Evolutionary conservation across 2,797 vertebrate genomes (phyloP), one percentile per base, ranked within the genome.

Genomic region (Champsocephalus esox): DNA sequence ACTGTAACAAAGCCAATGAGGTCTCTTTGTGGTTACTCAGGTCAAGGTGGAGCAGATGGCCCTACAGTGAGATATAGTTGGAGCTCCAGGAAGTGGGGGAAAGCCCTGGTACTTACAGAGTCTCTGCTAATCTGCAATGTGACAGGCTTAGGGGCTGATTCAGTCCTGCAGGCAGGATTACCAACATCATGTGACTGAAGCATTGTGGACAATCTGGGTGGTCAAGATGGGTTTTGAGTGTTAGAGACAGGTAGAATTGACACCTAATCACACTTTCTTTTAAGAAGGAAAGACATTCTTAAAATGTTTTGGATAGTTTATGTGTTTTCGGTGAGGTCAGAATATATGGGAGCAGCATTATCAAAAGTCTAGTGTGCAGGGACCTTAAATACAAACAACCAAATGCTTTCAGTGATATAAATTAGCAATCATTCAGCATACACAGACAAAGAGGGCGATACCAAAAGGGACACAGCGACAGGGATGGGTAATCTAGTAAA

Each of bases 111-210:
- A 70, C 87, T 88, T 89, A 89, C 65, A 84, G 64, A 87, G 80
- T 85, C 83, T 89, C 72, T 83, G 88, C 88, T 94, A 94, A 93
- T 92, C 93, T 92, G 86, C 87, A 85, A 85, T 83, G 87, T 71
- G 76, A 89, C 5, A 64, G 86, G 87, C 12, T 93, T 94, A 92
- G 92, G 79, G 85, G 81, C 88, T 87, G 91, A 91, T 91, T 93
- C 90, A 92, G 89, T 89, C 79, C 84, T 28, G 28, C 92, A 86
- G 91, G 77, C 80, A 88, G 93, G 94, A 94, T 95, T 94, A 95
- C 77, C 79, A 46, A 54, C 4, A 61, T 92, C 93, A 94, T 82
- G 91, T 94, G 93, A 93, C 89, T 77, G 46, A 63, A 55, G 86
- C 68, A 71, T 70, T 78, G 83, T 81, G 80, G 87, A 76, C 86